Base-by-base conservation (phyloP, 1,140 invertebrate genomes). In the Eriosoma lanigerum region DNA sequence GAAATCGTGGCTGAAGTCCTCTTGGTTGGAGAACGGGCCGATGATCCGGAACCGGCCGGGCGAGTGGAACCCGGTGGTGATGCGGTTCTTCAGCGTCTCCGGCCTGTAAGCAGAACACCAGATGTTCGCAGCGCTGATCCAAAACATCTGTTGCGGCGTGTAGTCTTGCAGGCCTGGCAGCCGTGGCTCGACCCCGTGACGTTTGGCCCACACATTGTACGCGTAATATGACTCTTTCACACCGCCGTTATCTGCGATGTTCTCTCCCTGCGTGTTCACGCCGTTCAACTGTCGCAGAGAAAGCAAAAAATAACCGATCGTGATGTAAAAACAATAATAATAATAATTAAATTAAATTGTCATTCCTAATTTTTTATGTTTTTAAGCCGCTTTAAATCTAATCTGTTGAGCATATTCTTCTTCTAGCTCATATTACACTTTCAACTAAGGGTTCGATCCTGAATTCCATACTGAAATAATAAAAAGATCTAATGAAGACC, bases 221-320 rank as follows among this genome's bases (percentile, higher is more conserved):
- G 94, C 93, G 38, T 90, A 88, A 85, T 96, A 96, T 0, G 95
- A 93, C 82, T 94, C 91, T 84, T 95, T 95, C 29, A 96, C 89
- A 1, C 94, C 94, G 17, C 93, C 94, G 85, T 96, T 96, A 85
- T 96, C 94, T 0, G 95, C 95, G 64, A 96, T 94, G 84, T 96
- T 96, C 84, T 97, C 95, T n/a, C 91, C 93, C 86, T 96, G 93
- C 1, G 94, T 95, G 82, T 94, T 94, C 44, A 94, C 91, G 54
- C 93, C 93, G 83, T 96, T 96, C 38, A 95, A 83, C 93, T 95
- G 83, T 3, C 17, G 60, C 2, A 19, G 32, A 38, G 32, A 38
- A 38, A 3, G 32, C n/a, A n/a, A n/a, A n/a, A n/a, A n/a, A n/a
- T n/a, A n/a, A n/a, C n/a, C n/a, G n/a, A n/a, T n/a, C n/a, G n/a